Conservation (phyloP, 64 coral and sea anemone species). For the Hydrozoanthus tunicans region DNA sequence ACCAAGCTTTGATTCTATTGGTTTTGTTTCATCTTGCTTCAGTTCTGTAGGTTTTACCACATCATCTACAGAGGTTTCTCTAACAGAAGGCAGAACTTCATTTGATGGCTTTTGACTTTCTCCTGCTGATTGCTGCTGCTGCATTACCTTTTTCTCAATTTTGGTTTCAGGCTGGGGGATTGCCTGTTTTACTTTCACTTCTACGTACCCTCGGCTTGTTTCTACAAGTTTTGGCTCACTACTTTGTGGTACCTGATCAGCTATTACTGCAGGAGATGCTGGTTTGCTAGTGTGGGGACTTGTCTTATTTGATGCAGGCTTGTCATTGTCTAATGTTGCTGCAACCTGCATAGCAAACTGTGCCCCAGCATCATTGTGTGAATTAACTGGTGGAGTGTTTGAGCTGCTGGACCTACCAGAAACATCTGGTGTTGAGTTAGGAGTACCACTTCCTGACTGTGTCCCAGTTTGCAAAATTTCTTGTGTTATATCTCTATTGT, state of each 20-base stretch:
- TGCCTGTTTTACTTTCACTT: constrained; percentile 14
- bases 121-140: neutral
- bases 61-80: neutral
- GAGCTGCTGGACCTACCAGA: constrained; percentile 76
- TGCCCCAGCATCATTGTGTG: constrained; percentile 32
- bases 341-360: constrained; percentile 72
- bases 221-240: constrained; percentile 25
- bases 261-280: neutral
- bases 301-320: neutral
- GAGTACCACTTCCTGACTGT: constrained; percentile 62
- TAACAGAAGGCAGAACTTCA: neutral
- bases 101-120: neutral
- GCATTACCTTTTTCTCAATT: neutral
- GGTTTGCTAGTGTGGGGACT: constrained; percentile 22
- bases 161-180: neutral
- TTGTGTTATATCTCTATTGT: constrained; percentile 85
- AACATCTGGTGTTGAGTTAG: constrained; percentile 62
- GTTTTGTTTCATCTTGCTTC: neutral
- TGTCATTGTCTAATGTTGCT: constrained; percentile 51
- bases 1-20: neutral
- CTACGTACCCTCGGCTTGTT: constrained; percentile 1
- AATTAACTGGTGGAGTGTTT: constrained; percentile 54
- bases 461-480: constrained; percentile 62
- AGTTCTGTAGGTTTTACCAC: neutral
- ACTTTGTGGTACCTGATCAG: neutral